A percentile compares a stretch with the other conserved stretches of the same genome.
Conservation (phyloP, 2,113 vertebrate species). For the Halcyon senegalensis region DNA sequence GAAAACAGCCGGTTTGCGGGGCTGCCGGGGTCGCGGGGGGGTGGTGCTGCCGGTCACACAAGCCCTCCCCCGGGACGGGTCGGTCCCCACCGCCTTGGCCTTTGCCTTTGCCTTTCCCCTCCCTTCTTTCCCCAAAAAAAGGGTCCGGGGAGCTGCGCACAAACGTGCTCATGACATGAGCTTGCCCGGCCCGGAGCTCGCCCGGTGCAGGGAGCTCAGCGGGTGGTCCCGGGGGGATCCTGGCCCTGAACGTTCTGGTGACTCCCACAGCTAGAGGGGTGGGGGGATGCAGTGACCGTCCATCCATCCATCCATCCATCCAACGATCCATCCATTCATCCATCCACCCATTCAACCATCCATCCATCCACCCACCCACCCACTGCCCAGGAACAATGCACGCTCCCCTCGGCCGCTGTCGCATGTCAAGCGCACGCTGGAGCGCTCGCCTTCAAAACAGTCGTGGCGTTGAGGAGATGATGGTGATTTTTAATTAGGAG, state of each 20-base stretch:
- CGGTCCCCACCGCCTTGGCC: neutral
- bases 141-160: neutral
- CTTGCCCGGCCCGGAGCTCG: neutral
- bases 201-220: neutral
- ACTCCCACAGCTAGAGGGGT: neutral
- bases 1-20: neutral
- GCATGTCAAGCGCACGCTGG: neutral
- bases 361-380: fast-evolving
- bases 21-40: neutral
- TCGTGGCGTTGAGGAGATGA: neutral
- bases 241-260: too few relatives aligned
- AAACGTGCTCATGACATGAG: neutral
- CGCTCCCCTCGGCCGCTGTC: neutral
- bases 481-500: neutral
- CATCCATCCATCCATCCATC: neutral
- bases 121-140: neutral
- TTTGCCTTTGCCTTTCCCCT: neutral
- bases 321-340: fast-evolving
- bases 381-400: neutral
- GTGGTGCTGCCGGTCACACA: neutral
- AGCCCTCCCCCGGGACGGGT: neutral
- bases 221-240: neutral
- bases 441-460: neutral
- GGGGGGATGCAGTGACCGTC: neutral
- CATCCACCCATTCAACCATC: fast-evolving